Evolutionary conservation across 2,113 vertebrate genomes (phyloP).

Genomic region (Oenanthe oenanthe): DNA sequence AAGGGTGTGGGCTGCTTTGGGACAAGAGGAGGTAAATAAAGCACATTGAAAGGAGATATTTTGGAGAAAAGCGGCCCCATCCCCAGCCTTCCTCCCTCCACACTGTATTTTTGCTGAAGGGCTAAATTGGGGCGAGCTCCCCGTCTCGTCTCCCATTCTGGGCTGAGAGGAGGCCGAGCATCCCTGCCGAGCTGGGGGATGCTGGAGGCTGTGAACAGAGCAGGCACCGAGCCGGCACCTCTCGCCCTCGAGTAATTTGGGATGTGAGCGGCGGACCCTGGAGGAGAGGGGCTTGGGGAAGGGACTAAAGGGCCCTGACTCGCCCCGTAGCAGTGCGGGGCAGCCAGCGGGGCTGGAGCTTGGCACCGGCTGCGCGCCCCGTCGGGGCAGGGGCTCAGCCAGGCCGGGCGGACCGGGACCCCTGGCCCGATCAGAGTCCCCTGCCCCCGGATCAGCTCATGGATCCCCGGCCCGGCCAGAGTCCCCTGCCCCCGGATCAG

Average conservation of each 20-base stretch:
- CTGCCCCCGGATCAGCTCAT: neutral
- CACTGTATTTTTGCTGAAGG: neutral
- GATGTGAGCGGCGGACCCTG: neutral
- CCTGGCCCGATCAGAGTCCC: too few species aligned
- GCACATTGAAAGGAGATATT: neutral
- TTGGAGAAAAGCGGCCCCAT: neutral
- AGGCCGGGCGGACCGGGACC: too few species aligned
- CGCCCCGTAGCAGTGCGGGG: neutral
- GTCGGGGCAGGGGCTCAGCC: neutral
- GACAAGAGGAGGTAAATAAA: slow-evolving; percentile 33
- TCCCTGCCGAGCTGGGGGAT: neutral
- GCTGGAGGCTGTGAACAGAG: neutral
- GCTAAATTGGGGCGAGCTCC: neutral
- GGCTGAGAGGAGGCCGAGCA: neutral
- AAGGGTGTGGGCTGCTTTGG: slow-evolving; percentile 22
- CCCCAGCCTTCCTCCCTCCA: neutral
- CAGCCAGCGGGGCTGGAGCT: neutral
- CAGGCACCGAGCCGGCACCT: neutral
- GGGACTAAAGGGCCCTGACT: neutral
- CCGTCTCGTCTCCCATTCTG: neutral
- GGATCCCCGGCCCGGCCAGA: neutral
- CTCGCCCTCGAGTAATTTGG: neutral
- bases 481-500: neutral
- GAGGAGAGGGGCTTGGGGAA: neutral
- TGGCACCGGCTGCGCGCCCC: neutral